phyloP scores from a whole-genome alignment of 2,888 invertebrate species.

The Holacanthella duospinosa region DNA sequence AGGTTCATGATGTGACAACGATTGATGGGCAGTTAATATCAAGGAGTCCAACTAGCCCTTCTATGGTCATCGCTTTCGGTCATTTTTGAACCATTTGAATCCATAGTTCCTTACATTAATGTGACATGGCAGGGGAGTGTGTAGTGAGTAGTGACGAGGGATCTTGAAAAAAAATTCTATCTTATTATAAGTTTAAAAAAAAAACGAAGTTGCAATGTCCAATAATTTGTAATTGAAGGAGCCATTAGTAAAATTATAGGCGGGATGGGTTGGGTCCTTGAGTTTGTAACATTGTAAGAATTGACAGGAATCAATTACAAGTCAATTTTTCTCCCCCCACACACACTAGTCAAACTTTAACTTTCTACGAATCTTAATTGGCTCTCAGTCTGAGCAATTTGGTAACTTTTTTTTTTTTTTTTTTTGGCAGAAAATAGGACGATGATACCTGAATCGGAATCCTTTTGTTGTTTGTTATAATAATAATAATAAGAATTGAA shows the following conservation, averaged over 20 bases:
- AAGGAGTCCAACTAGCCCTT: not conserved
- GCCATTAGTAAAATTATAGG: not conserved
- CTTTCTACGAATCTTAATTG: too few relatives aligned
- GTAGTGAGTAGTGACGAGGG: too few relatives aligned
- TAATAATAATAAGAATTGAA: not conserved
- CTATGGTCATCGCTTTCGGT: conserved; percentile 3
- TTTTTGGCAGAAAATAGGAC: too few relatives aligned
- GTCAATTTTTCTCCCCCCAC: not conserved
- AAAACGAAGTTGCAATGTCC: too few relatives aligned
- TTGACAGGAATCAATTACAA: conserved; percentile 1
- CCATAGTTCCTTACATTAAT: too few relatives aligned
- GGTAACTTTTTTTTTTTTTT: too few relatives aligned
- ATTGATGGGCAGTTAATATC: conserved; percentile 4
- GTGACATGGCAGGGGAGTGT: too few relatives aligned
- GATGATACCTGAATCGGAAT: not conserved
- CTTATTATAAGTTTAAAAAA: too few relatives aligned
- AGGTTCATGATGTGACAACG: conserved; percentile 5
- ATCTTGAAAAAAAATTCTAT: too few relatives aligned
- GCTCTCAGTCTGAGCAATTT: too few relatives aligned
- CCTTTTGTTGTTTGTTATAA: not conserved
- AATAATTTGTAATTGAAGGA: conserved; percentile 1
- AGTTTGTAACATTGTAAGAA: not conserved
- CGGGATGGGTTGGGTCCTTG: not conserved
- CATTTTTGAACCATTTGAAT: too few relatives aligned
- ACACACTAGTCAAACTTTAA: too few relatives aligned